A percentile compares a stretch with the other conserved stretches of the same genome.
phyloP scores from a whole-genome alignment of 2,797 vertebrate species.

The Pteronotus mesoamericanus region DNA sequence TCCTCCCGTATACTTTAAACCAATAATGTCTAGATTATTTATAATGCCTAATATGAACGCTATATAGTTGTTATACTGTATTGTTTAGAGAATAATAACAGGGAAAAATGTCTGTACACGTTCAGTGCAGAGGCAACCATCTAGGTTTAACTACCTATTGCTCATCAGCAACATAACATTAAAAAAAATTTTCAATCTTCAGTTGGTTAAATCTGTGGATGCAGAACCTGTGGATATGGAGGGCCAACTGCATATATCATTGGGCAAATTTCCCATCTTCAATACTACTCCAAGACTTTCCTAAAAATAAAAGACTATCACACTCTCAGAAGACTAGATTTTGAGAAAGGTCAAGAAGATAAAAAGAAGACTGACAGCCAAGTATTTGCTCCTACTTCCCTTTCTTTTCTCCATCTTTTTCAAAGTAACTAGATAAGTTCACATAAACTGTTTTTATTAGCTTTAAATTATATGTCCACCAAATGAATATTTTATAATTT shows the following conservation, averaged over 20 bases:
- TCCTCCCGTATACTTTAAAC: neutral
- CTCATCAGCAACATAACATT: neutral
- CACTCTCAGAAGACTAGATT: neutral
- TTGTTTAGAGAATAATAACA: neutral
- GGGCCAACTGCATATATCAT: neutral
- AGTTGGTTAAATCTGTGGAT: neutral
- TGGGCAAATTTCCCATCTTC: neutral
- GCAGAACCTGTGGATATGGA: neutral
- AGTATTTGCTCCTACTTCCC: neutral
- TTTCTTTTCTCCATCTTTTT: neutral
- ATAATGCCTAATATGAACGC: neutral
- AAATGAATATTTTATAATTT: neutral
- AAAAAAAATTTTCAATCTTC: neutral
- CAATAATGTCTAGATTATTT: neutral
- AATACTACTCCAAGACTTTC: neutral
- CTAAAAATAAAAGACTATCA: constrained; percentile 23
- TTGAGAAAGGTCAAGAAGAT: neutral
- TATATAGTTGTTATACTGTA: neutral
- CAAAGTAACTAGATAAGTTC: neutral
- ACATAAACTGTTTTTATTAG: neutral
- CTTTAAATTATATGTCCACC: neutral
- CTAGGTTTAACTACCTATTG: neutral
- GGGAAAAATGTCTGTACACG: neutral
- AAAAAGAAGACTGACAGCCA: neutral
- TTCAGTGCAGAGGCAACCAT: neutral